Conservation (phyloP, 2,113 vertebrate species). For the Todiramphus saurophagus region DNA sequence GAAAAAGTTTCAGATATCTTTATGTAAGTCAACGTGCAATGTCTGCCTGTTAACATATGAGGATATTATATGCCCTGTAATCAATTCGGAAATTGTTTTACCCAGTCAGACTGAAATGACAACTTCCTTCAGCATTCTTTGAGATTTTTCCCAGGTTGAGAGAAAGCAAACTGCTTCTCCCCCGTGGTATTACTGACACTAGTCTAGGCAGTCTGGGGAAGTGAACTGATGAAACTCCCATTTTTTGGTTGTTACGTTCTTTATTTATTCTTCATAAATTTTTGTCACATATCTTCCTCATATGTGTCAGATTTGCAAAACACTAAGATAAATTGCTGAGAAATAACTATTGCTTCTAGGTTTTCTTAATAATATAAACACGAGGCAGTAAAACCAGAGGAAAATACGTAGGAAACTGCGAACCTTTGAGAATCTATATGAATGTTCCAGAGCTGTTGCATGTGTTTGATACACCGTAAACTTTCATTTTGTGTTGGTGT, state of each 20-base stretch:
- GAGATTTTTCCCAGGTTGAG: not conserved
- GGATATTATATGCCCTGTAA: not conserved
- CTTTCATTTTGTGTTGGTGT: not conserved
- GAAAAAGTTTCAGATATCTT: not conserved
- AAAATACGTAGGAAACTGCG: not conserved
- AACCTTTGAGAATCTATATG: not conserved
- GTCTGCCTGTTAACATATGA: not conserved
- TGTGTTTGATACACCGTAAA: not conserved
- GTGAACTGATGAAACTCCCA: not conserved
- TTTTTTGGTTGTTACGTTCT: not conserved
- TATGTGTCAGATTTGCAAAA: not conserved
- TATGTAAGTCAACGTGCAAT: not conserved
- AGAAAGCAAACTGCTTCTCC: not conserved
- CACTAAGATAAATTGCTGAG: not conserved
- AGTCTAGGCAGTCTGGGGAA: not conserved
- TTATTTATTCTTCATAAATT: not conserved
- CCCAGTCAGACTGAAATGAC: not conserved
- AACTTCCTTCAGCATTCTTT: not conserved
- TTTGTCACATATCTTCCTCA: not conserved
- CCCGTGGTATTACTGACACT: not conserved
- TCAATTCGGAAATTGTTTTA: not conserved
- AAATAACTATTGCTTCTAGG: not conserved
- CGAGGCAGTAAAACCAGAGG: not conserved
- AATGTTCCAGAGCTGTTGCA: not conserved
- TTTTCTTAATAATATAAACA: not conserved